Evolutionary conservation across 2,888 invertebrate species (phyloP).

Genomic region (Nemotelus nigrinus): DNA sequence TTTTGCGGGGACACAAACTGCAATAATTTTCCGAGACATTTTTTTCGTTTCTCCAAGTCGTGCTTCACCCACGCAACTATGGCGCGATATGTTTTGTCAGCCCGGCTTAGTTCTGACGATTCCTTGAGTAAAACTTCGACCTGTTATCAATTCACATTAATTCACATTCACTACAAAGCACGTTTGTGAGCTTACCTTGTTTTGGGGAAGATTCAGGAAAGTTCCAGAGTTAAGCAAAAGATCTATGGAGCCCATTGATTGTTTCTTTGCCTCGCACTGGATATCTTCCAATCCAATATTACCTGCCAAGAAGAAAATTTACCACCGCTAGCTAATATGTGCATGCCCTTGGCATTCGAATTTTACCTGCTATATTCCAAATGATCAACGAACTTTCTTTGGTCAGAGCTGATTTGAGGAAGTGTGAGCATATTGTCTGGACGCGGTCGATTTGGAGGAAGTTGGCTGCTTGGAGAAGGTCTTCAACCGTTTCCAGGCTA

Average conservation of each 20-base stretch:
- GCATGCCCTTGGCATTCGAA: background rate
- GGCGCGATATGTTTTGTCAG: constrained; percentile 35
- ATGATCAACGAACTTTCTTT: constrained; percentile 6
- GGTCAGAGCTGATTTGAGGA: constrained; percentile 27
- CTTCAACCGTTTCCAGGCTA: constrained; percentile 23
- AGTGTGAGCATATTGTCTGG: constrained; percentile 24
- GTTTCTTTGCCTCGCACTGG: constrained; percentile 27
- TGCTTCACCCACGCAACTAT: constrained; percentile 31
- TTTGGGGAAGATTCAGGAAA: constrained; percentile 10
- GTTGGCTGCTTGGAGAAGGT: constrained; percentile 8
- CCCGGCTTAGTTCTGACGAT: background rate
- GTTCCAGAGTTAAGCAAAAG: background rate
- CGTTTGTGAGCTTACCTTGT: background rate
- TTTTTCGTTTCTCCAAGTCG: constrained; percentile 35
- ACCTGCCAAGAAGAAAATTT: background rate
- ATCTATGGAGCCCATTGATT: constrained; percentile 13
- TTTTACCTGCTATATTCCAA: constrained; percentile 37
- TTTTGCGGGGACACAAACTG: constrained; percentile 25
- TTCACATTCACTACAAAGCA: background rate
- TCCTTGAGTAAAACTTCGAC: constrained; percentile 25
- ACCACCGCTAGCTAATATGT: background rate
- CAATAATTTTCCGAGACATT: constrained; percentile 14
- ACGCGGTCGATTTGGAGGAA: constrained; percentile 34
- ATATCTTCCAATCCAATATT: constrained; percentile 27
- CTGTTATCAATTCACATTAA: background rate